Percentiles rank a stretch among this genome's conserved stretches.
These are phyloP conservation scores for Phoronis australis DNA, from an alignment of 2,888 invertebrate genomes.

Conservation along the genomic window DNA sequence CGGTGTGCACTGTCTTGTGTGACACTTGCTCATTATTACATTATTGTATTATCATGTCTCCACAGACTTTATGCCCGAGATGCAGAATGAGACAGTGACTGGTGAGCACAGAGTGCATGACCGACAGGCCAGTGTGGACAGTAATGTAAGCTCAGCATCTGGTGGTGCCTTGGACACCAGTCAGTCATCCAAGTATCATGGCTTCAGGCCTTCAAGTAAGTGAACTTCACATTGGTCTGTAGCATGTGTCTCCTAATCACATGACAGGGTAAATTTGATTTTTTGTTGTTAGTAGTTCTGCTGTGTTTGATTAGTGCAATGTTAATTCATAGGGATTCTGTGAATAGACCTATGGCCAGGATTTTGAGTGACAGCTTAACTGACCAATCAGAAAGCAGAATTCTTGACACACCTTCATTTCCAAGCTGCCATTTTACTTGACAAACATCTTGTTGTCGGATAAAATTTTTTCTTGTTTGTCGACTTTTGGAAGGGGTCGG, in stretches of 20 bases:
- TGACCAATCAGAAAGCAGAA: too few relatives aligned
- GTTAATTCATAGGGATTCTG: too few relatives aligned
- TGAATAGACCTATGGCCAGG: too few relatives aligned
- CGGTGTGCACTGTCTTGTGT: too few relatives aligned
- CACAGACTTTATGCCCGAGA: not conserved
- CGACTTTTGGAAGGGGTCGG: too few relatives aligned
- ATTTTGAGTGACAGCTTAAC: too few relatives aligned
- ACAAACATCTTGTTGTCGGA: too few relatives aligned
- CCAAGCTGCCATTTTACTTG: too few relatives aligned
- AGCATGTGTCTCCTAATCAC: not conserved
- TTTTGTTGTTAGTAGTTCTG: not conserved
- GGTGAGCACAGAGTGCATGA: conserved; percentile 1
- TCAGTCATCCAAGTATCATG: conserved; percentile 7
- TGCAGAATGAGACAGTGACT: conserved; percentile 6
- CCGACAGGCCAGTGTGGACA: conserved; percentile 26
- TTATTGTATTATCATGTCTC: not conserved
- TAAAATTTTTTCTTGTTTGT: too few relatives aligned
- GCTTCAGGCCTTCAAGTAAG: conserved; percentile 34
- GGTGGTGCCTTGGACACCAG: not conserved
- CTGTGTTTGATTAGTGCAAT: not conserved
- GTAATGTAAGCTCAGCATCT: conserved; percentile 14
- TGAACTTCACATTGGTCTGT: not conserved
- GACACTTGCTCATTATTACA: too few relatives aligned
- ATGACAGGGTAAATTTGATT: not conserved
- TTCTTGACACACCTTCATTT: too few relatives aligned